phyloP scores from a whole-genome alignment of 2,113 vertebrate species.

The Rhinopomastus cyanomelas region DNA sequence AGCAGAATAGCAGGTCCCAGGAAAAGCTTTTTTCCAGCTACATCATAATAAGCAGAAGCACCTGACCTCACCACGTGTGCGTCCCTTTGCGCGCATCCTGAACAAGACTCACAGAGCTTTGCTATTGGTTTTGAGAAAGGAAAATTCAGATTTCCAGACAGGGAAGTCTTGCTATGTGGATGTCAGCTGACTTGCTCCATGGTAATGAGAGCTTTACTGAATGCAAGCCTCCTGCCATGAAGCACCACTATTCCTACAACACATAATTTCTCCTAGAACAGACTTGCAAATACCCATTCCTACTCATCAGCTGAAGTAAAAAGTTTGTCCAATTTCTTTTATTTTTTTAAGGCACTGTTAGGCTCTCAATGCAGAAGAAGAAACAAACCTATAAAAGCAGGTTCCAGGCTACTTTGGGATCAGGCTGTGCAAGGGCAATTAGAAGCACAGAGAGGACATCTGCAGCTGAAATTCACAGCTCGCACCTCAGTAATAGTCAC shows the following conservation, averaged over 20 bases:
- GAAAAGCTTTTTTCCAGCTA: background rate
- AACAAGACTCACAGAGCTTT: background rate
- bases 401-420: background rate
- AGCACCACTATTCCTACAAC: background rate
- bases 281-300: background rate
- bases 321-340: background rate
- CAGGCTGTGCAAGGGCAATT: background rate
- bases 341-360: background rate
- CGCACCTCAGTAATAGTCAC: background rate
- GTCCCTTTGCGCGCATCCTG: background rate
- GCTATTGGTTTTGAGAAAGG: background rate
- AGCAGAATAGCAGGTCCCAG: background rate
- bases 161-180: background rate
- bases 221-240: background rate
- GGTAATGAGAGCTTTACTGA: background rate
- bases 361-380: background rate
- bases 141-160: background rate
- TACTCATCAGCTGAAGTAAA: background rate
- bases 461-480: constrained; percentile 18
- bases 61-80: background rate
- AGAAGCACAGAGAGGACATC: background rate
- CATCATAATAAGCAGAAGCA: background rate
- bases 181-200: background rate
- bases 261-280: background rate
- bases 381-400: background rate